Evolutionary conservation across 2,888 invertebrate species (phyloP), one percentile per base, ranked within the genome.

Genomic region (Alloplasta piceator): DNA sequence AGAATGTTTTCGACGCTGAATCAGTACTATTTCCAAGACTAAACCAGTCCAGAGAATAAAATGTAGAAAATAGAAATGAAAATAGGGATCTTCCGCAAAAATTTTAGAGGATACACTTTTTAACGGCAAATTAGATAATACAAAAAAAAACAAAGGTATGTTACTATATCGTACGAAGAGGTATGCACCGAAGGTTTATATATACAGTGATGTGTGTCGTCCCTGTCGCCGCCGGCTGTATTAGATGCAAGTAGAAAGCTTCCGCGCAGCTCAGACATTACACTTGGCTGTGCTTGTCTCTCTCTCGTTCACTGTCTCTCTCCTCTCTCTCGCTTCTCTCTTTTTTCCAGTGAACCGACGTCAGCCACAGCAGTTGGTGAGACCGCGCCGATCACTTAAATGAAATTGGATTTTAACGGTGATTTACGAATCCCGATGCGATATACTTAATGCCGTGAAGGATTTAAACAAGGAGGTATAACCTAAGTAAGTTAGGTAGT

Each of bases 401-500:
- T 67, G 64, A 78, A 82, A 80, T 81, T 75, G 81, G 74, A 82
- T 82, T 79, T 77, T 60, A 73, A 72, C 68, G 66, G 66, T 76
- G 76, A 83, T 83, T 82, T 70, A 73, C 63, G 78, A 71, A 78
- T 61, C 55, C 68, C 60, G 39, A 56, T 12, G 50, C 64, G 80
- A 83, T 79, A 82, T 77, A 82, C 75, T 71, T 67, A 77, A 80
- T 75, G 67, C 74, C 50, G 48, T 56, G 61, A 60, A 66, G 61
- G 80, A 80, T 77, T 80, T 77, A 58, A 78, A 73, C 73, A 71
- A 81, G 63, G 56, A 68, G 61, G 78, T 58, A 70, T 12, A 76
- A 60, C 41, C 61, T 84, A 82, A 84, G 82, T 83, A 72, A 74
- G 72, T 80, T 82, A 76, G 68, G 46, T 76, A 77, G 74, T 80